Percentiles rank a stretch among this genome's conserved stretches.
These are phyloP conservation scores for Sebastes itinus DNA, from an alignment of 2,797 vertebrate species.

Conservation along the genomic window DNA sequence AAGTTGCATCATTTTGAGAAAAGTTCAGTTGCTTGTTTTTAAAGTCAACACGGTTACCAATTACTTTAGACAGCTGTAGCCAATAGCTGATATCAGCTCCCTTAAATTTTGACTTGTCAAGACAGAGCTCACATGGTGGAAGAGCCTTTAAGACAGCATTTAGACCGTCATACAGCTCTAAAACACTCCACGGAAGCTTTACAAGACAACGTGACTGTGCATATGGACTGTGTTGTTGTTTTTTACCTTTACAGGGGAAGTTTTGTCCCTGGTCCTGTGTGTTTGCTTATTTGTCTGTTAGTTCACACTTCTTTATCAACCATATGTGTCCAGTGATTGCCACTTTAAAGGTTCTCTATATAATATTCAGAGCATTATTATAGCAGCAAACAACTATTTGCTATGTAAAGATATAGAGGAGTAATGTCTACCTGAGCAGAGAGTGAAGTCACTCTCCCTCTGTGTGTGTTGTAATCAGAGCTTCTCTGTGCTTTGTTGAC, in stretches of 20 bases:
- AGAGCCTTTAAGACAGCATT: neutral
- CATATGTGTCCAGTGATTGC: neutral
- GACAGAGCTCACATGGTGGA: neutral
- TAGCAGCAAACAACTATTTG: neutral
- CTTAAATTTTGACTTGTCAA: neutral
- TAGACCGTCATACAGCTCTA: neutral
- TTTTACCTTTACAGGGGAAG: neutral
- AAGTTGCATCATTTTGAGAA: neutral
- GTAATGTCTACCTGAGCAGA: neutral
- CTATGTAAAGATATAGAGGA: neutral
- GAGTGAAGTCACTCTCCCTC: neutral
- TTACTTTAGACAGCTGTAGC: neutral
- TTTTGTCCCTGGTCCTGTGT: neutral
- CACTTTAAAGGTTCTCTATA: neutral
- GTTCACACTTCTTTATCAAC: too few species aligned
- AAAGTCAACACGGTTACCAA: neutral
- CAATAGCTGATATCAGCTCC: neutral
- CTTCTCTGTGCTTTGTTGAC: neutral
- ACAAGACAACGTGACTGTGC: neutral
- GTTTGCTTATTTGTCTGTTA: neutral
- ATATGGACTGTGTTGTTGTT: too few species aligned
- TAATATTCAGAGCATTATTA: neutral
- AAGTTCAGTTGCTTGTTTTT: neutral
- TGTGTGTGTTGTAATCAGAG: neutral
- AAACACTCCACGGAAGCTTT: neutral